Evolutionary conservation across 2,888 invertebrate species (phyloP).

Genomic region (Cyclophora albipunctata): DNA sequence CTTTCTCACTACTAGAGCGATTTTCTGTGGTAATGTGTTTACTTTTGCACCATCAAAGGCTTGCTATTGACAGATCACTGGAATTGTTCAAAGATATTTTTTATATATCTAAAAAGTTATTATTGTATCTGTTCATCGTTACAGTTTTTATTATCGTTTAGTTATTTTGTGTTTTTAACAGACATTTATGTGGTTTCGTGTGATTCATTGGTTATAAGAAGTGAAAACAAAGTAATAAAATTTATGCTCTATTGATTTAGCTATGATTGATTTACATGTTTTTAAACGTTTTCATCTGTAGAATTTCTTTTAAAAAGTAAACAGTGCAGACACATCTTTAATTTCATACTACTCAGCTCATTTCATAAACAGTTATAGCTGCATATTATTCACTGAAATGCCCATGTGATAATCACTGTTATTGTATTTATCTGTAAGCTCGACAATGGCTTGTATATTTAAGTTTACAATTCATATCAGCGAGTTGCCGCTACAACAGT

Average conservation of each 20-base stretch:
- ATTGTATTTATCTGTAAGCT: slow-evolving; percentile 6
- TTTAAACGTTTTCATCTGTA: too few species aligned
- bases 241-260: too few species aligned
- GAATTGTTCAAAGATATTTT: too few species aligned
- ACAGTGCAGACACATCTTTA: too few species aligned
- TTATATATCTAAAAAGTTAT: too few species aligned
- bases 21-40: too few species aligned
- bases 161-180: neutral
- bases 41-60: too few species aligned
- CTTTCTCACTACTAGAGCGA: too few species aligned
- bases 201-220: neutral
- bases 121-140: neutral
- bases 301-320: too few species aligned
- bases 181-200: neutral
- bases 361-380: slow-evolving; percentile 5
- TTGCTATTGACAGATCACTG: too few species aligned
- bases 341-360: too few species aligned
- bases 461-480: slow-evolving; percentile 22
- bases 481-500: slow-evolving; percentile 20
- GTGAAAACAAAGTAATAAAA: neutral
- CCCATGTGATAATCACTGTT: slow-evolving; percentile 9
- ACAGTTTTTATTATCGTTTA: neutral
- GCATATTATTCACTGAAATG: slow-evolving; percentile 11
- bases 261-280: too few species aligned
- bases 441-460: slow-evolving; percentile 17